Base-by-base conservation (phyloP, 2,888 invertebrate species). In the Sphaerophoria taeniata region DNA sequence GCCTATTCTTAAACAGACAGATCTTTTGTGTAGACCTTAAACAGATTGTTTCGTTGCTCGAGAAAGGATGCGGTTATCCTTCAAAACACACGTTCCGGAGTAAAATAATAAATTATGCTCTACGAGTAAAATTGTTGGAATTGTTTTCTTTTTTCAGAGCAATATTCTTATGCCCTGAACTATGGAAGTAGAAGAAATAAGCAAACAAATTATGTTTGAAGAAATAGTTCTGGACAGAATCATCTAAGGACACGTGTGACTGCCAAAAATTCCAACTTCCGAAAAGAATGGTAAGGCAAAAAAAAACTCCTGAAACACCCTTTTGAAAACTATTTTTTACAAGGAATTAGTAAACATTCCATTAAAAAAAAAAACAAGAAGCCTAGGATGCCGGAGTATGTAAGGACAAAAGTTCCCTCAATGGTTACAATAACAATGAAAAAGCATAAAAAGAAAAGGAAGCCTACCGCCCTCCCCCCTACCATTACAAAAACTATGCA, bases 321-420 rank as follows among this genome's bases (percentile, higher is more conserved):
- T 67, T n/a, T 60, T 53, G 47, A 4, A 3, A 12, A 24, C 4
- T 34, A 45, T 60, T 47, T 34, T 61, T 39, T 24, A 55, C 12
- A 14, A 43, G 34, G 79, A 55, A 79, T 72, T 76, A 75, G 84
- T 61, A 72, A 84, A 80, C 75, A 75, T 69, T 69, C 71, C 55
- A 61, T 80, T 24, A 24, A 24, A 24, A 24, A 24, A 24, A 71
- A 84, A 71, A 79, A 65, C 39, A 39, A 56, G 61, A 49, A 61
- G 39, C 55, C 16, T 60, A 80, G 74, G 74, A 81, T 81, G 73
- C 71, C 76, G 70, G 65, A 58, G 69, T 77, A 69, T 82, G 61
- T 77, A 76, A 73, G 79, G 75, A 79, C 79, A 80, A 80, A 80
- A 76, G 71, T 72, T 76, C 60, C 67, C 43, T 24, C 70, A 67